phyloP scores from a whole-genome alignment of 2,113 vertebrate genomes.

The Rhinichthys klamathensis region DNA sequence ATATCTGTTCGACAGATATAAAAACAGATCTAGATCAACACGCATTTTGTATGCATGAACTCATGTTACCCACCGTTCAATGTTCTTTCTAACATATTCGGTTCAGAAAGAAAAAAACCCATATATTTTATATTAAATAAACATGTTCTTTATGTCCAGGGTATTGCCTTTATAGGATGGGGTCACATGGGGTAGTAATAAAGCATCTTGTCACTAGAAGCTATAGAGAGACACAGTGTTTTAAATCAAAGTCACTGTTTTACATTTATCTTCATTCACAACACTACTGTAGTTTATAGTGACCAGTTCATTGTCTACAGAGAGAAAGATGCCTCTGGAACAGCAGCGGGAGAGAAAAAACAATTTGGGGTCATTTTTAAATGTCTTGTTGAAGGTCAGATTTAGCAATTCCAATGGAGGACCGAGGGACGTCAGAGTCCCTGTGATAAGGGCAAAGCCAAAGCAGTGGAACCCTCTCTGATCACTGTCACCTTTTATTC shows the following conservation, averaged over 20 bases:
- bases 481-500: conserved; percentile 49
- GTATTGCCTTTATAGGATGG: not conserved
- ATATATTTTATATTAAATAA: not conserved
- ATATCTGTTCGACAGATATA: not conserved
- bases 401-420: conserved; percentile 63
- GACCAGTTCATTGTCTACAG: not conserved
- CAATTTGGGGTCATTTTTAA: conserved; percentile 60
- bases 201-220: not conserved
- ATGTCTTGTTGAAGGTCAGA: conserved; percentile 64
- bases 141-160: not conserved
- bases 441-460: conserved; percentile 54
- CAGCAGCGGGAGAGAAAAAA: conserved; percentile 22
- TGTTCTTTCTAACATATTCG: not conserved
- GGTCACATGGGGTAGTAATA: not conserved
- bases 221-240: not conserved
- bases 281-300: not conserved
- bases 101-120: not conserved
- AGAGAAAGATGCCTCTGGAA: conserved; percentile 15
- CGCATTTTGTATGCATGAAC: not conserved
- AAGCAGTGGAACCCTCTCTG: conserved; percentile 36
- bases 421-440: conserved; percentile 23
- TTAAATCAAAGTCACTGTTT: conserved; percentile 5
- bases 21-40: not conserved
- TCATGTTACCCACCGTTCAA: not conserved
- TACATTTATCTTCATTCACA: conserved; percentile 15